Conservation (phyloP, 2,888 invertebrate species). For the Cantharis nigra region DNA sequence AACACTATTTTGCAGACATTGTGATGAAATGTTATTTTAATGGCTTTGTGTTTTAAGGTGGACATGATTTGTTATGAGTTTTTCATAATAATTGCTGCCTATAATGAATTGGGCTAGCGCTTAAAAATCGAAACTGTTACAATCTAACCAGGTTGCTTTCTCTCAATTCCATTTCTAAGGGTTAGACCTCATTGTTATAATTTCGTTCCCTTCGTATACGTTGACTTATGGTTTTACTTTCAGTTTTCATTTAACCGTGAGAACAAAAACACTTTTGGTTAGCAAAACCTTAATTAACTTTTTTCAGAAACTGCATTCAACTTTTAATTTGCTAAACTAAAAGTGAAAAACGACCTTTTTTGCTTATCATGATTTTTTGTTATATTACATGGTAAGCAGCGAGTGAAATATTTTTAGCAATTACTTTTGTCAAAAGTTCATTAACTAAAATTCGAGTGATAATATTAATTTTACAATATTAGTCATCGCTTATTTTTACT, state of each 20-base stretch:
- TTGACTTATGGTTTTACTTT: neutral
- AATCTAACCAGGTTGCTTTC: neutral
- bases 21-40: neutral
- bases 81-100: neutral
- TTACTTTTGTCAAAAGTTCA: neutral
- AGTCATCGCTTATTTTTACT: neutral
- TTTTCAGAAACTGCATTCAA: neutral
- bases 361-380: neutral
- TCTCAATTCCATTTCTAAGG: neutral
- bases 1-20: neutral
- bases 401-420: neutral
- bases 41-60: neutral
- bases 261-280: neutral
- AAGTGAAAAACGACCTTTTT: neutral
- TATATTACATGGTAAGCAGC: neutral
- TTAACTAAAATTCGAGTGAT: neutral
- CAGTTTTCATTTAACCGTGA: neutral
- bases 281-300: neutral
- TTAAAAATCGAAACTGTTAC: neutral
- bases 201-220: neutral
- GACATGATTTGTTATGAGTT: neutral
- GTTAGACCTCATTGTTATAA: neutral
- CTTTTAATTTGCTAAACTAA: neutral
- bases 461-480: neutral
- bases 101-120: neutral